A percentile compares a stretch with the other conserved stretches of the same genome.
phyloP scores from a whole-genome alignment of 1,140 invertebrate species.

The Leptinotarsa texana region DNA sequence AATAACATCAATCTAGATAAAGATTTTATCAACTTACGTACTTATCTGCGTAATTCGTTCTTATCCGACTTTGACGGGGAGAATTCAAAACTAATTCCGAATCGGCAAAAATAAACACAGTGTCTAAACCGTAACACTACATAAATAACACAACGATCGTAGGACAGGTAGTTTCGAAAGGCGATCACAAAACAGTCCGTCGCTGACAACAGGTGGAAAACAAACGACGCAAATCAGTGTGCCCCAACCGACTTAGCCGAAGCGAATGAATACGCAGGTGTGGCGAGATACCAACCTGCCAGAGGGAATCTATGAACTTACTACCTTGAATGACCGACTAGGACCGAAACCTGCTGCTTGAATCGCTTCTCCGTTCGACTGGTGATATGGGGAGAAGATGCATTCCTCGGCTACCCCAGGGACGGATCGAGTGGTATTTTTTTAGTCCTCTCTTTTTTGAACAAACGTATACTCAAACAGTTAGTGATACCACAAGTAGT shows the following conservation, averaged over 20 bases:
- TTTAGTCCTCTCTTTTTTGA: not conserved
- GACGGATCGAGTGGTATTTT: constrained; percentile 9
- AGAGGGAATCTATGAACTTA: constrained; percentile 39
- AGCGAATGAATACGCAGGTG: constrained; percentile 19
- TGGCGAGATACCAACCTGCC: constrained; percentile 24
- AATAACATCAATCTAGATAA: too few relatives aligned
- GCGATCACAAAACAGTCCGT: not conserved
- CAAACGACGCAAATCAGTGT: not conserved
- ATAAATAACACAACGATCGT: not conserved
- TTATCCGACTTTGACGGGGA: not conserved
- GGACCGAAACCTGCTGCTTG: constrained; percentile 33
- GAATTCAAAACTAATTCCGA: too few relatives aligned
- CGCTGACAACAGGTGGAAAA: constrained; percentile 9
- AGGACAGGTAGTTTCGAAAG: not conserved
- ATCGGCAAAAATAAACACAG: too few relatives aligned
- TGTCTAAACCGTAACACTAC: too few relatives aligned
- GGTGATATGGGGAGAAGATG: constrained; percentile 28
- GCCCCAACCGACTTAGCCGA: not conserved
- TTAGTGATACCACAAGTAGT: too few relatives aligned
- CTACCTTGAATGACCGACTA: constrained; percentile 42
- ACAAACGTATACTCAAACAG: too few relatives aligned
- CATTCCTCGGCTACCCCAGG: constrained; percentile 27
- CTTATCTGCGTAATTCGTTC: not conserved
- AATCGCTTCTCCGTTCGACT: constrained; percentile 9
- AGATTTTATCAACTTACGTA: not conserved